Evolutionary conservation across 2,113 vertebrate species (phyloP), one percentile per base, ranked within the genome.

Genomic region (Falco punctatus): DNA sequence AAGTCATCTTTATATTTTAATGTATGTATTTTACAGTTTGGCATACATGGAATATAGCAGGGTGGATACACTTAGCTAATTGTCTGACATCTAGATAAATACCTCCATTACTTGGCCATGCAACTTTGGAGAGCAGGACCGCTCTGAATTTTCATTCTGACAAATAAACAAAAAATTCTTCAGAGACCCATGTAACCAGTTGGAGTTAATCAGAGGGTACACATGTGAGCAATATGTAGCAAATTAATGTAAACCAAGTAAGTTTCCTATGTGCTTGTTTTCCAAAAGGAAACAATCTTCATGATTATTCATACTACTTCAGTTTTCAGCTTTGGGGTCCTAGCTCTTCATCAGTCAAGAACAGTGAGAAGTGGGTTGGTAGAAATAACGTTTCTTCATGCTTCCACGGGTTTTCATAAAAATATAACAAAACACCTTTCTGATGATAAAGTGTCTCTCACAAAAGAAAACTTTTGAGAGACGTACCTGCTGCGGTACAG

Each of bases 181-280:
- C 57, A 59, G 38, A 32, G 52, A 65, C 26, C 8, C 19, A 22
- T 77, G 55, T 81, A 59, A 71, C 32, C 86, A 67, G 67, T 16
- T 92, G 74, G 61, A 88, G 13, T 94, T 70, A 66, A 65, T 92
- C 35, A 70, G 49, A 32, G 16, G 70, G 35, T 75, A 70, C 70
- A 85, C 2, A 20, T 79, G 74, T 77, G 23, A 71, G 62, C 86
- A 92, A 72, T 73, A 73, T 92, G 10, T 67, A 61, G 23, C 79
- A 93, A 94, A 96, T 86, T 22, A 84, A 87, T 67, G 32, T 49
- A 57, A 96, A 81, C 38, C 32, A 86, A 79, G 73, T 79, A 62
- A 86, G 5, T 81, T 96, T 88, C 33, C 93, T 62, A 8, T 40
- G 72, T 49, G 69, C 32, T 81, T 94, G 19, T 67, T 81, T 95